These are phyloP conservation scores for Porites australiensis DNA, from an alignment of 64 coral and sea anemone genomes.

Conservation along the genomic window DNA sequence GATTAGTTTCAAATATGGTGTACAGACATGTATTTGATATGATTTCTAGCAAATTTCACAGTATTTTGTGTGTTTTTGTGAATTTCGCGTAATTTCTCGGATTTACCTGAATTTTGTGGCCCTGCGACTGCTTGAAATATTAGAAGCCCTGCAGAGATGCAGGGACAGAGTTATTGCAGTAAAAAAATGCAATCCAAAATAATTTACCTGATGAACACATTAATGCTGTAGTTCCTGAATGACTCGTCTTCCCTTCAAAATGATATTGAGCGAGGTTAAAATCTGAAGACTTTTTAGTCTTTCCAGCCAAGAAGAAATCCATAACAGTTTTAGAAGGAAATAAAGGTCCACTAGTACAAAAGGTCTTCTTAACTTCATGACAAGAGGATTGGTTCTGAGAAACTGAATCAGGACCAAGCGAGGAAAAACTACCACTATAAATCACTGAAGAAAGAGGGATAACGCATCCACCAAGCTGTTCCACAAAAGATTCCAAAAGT, in stretches of 20 bases:
- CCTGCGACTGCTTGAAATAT: too few species aligned
- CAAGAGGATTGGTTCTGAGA: neutral
- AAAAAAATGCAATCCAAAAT: neutral
- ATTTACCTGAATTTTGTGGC: too few species aligned
- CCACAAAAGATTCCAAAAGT: slow-evolving; percentile 36
- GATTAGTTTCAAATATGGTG: too few species aligned
- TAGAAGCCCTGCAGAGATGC: neutral
- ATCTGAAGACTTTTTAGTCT: neutral
- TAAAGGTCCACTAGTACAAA: slow-evolving; percentile 22
- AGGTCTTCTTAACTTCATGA: neutral
- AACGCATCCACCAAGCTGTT: slow-evolving; percentile 67
- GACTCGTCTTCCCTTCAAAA: neutral
- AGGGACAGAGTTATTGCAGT: neutral
- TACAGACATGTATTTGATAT: too few species aligned
- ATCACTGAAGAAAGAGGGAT: slow-evolving; percentile 73
- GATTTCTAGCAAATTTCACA: too few species aligned
- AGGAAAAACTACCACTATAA: slow-evolving; percentile 33
- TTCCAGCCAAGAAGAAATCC: slow-evolving; percentile 55
- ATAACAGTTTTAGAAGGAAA: slow-evolving; percentile 71
- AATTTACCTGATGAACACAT: slow-evolving; percentile 71
- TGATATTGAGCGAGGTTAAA: neutral
- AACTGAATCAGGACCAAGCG: neutral
- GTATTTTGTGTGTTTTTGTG: too few species aligned
- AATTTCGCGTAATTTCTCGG: too few species aligned
- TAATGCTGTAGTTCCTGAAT: slow-evolving; percentile 39